phyloP scores from a whole-genome alignment of 2,888 invertebrate species.

The Blastobasis adustella region DNA sequence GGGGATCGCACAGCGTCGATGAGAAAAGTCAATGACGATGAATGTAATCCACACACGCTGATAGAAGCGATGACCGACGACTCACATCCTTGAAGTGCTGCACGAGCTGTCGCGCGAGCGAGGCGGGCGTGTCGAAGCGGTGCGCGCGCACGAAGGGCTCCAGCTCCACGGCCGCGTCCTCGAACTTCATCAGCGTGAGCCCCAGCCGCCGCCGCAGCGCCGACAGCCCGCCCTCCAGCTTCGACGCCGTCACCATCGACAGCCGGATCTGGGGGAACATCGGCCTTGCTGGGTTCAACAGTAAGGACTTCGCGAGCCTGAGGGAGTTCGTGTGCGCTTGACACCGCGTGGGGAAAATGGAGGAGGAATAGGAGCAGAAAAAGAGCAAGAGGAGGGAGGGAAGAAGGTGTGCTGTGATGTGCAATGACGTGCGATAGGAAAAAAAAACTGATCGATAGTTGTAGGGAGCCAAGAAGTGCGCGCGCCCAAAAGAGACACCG shows the following conservation, averaged over 20 bases:
- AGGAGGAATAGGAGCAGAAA: too few species aligned
- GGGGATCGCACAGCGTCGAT: conserved; percentile 4
- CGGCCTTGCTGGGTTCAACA: neutral
- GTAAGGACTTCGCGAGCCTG: too few species aligned
- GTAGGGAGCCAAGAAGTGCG: too few species aligned
- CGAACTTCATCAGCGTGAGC: conserved; percentile 94
- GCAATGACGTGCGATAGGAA: too few species aligned
- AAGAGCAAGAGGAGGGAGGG: too few species aligned
- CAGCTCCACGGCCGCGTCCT: conserved; percentile 95
- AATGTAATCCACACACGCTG: too few species aligned
- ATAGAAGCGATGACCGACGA: conserved; percentile 4
- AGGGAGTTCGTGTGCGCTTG: too few species aligned
- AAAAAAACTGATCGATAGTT: too few species aligned
- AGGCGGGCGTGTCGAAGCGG: conserved; percentile 93
- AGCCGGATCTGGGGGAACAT: conserved; percentile 79
- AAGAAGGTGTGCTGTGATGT: too few species aligned
- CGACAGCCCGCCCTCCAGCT: conserved; percentile 82
- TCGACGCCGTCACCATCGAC: conserved; percentile 91
- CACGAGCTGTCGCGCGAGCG: conserved; percentile 86
- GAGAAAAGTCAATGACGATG: too few species aligned
- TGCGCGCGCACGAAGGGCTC: conserved; percentile 91
- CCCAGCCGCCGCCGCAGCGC: conserved; percentile 90
- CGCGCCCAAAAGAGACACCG: too few species aligned
- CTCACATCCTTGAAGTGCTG: conserved; percentile 89
- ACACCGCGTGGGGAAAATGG: too few species aligned